Evolutionary conservation across 23 tunicate genomes (phyloP), one percentile per base, ranked within the genome.

Genomic region (Trididemnum miniatum): DNA sequence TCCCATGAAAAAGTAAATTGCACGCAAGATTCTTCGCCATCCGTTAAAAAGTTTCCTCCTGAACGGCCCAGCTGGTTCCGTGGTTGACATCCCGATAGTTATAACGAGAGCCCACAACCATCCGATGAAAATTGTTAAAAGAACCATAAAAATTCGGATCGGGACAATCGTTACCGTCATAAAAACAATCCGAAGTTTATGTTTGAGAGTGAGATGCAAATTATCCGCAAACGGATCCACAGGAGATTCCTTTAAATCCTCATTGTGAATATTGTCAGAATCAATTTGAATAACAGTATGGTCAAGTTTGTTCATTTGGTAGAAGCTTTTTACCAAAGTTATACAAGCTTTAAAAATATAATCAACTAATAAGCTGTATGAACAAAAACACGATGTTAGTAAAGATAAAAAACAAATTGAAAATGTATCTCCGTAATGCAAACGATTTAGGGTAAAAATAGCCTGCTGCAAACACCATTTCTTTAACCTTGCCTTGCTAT

Each of bases 191-290:
- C 71, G 85, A 2, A 69, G 24, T 63, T 80, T 86, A 26, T 65
- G 85, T 18, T 1, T 1, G 20, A n/a, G 7, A 3, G 86, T 59
- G 22, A 84, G 78, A 35, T 73, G 51, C 12, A 81, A 23, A 2
- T 50, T 35, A 51, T 90, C 78, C 7, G 71, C 71, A 64, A 90
- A 90, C 27, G 96, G 96, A 85, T 90, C 85, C 20, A 88, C 67
- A 24, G 67, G 67, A 62, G 26, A 20, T n/a, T 62, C 67, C 26
- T 62, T 26, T 4, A 62, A 62, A 44, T 44, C 15, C 15, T 44
- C 54, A 44, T 44, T 15, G n/a, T n/a, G n/a, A n/a, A n/a, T n/a
- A n/a, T n/a, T n/a, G n/a, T n/a, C n/a, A n/a, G n/a, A n/a, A n/a
- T n/a, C n/a, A n/a, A n/a, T n/a, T n/a, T n/a, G n/a, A n/a, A n/a